Percentiles rank a stretch among this genome's conserved stretches.
These are phyloP conservation scores for Cnemophilus loriae DNA, from an alignment of 2,113 vertebrate genomes.

Conservation along the genomic window DNA sequence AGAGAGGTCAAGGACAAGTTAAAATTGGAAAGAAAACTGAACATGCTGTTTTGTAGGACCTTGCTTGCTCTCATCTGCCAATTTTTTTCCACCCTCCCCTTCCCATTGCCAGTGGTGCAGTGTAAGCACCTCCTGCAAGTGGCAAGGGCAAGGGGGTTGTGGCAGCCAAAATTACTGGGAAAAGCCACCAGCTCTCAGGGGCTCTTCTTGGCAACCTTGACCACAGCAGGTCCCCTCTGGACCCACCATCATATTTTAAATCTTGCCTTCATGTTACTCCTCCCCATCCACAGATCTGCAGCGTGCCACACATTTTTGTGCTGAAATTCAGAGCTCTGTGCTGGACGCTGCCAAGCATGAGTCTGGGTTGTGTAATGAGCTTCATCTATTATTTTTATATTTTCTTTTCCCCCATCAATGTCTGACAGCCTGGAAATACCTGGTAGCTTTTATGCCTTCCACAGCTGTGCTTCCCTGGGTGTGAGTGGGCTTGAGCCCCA, in stretches of 20 bases:
- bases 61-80: conserved; percentile 10
- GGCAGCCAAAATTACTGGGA: background rate
- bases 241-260: background rate
- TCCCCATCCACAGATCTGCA: background rate
- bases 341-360: conserved; percentile 10
- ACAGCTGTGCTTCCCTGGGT: background rate
- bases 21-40: conserved; percentile 65
- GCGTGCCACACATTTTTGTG: conserved; percentile 3
- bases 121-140: background rate
- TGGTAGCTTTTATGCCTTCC: background rate
- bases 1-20: conserved; percentile 58
- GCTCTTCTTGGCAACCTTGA: fast-evolving
- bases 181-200: background rate
- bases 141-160: background rate
- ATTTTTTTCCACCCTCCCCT: background rate
- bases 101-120: background rate
- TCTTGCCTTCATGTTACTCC: background rate
- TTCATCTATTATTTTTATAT: background rate
- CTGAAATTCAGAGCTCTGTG: background rate
- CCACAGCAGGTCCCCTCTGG: background rate
- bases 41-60: conserved; percentile 36
- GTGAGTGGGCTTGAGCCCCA: fast-evolving
- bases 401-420: background rate
- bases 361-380: conserved; percentile 2
- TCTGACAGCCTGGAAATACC: background rate